phyloP scores from a whole-genome alignment of 2,113 vertebrate species.

The Thunnus thynnus region DNA sequence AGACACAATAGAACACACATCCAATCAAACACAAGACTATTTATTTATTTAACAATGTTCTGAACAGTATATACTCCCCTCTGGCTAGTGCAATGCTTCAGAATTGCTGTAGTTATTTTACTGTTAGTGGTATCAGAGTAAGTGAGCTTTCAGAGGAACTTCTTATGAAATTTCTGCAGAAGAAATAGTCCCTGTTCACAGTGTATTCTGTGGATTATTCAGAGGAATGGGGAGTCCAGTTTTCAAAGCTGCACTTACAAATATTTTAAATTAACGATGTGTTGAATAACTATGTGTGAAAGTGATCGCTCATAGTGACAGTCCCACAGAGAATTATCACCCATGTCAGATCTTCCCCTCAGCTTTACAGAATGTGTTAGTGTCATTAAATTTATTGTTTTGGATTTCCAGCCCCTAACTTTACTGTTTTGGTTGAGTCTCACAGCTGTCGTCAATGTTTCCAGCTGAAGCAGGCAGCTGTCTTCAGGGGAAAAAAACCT shows the following conservation, averaged over 20 bases:
- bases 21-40: slow-evolving; percentile 32
- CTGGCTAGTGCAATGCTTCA: neutral
- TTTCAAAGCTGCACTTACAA: neutral
- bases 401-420: too few relatives aligned
- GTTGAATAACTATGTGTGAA: neutral
- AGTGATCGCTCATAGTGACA: too few relatives aligned
- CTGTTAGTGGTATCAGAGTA: neutral
- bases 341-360: too few relatives aligned
- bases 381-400: too few relatives aligned
- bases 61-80: slow-evolving; percentile 2
- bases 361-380: too few relatives aligned
- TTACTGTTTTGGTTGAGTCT: too few relatives aligned
- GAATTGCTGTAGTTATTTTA: slow-evolving; percentile 19
- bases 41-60: slow-evolving; percentile 9
- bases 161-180: neutral
- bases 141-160: slow-evolving; percentile 4
- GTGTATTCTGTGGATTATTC: neutral
- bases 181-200: neutral
- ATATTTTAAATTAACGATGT: neutral
- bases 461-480: too few relatives aligned
- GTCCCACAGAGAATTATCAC: neutral
- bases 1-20: slow-evolving; percentile 20
- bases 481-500: too few relatives aligned
- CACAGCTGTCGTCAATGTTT: too few relatives aligned
- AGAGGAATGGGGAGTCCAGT: neutral